Base-by-base conservation (phyloP, 2,797 vertebrate genomes). In the Sciurus carolinensis region DNA sequence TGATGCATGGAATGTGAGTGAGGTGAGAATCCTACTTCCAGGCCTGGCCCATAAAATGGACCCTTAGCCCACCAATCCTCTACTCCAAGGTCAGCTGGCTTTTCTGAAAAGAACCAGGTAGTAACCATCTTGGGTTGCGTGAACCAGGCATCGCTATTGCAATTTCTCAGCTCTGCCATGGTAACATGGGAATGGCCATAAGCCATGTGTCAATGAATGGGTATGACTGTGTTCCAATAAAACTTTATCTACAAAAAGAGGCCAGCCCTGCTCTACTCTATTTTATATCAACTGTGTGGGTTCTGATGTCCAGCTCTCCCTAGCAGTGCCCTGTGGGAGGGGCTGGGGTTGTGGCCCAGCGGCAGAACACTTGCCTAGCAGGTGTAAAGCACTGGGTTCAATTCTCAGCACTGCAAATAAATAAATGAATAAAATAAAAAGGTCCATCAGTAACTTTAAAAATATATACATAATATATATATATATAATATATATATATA, bases 121-220 rank as follows among this genome's bases (percentile, higher is more conserved):
- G 89, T 42, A 7, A 36, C 11, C 5, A 28, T 73, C 52, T 82
- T 17, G 33, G 76, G 52, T 17, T 91, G 3, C 6, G 22, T 42
- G n/a, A 90, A 39, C 39, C 62, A 2, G 0, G 14, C 36, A 7
- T 36, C 52, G n/a, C 44, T 7, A 2, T 5, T 0, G 47, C 22
- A 30, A 1, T 17, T 5, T 1, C 18, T 11, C 26, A 13, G 6
- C 62, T 42, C 79, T n/a, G 33, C 24, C 20, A 0, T 7, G 4
- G 26, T 5, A 1, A 52, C 12, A 0, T 50, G 93, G 36, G 12
- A 54, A 54, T 0, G 12, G 54, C 44, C n/a, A n/a, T 10, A n/a
- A 8, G n/a, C 54, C 44, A 28, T 14, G 4, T 33, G 47, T n/a
- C 33, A 39, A 10, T 3, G 44, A 33, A 6, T 2, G n/a, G 9